A percentile compares a stretch with the other conserved stretches of the same genome.
Conservation (phyloP, 2,113 vertebrate species). For the Serilophus lunatus region DNA sequence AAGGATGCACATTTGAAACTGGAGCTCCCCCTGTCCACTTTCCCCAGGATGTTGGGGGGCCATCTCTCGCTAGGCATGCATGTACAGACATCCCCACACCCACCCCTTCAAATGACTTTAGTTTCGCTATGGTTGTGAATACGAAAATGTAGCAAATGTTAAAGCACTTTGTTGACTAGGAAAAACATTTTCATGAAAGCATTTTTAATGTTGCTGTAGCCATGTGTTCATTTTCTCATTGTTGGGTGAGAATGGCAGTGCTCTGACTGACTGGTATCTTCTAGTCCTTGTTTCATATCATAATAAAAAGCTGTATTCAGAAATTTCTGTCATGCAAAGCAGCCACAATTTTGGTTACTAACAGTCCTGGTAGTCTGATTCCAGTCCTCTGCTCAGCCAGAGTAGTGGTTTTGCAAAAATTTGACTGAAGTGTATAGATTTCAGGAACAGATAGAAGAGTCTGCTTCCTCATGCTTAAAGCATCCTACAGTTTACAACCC, state of each 20-base stretch:
- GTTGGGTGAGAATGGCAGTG: neutral
- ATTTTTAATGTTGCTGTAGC: neutral
- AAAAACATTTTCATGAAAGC: neutral
- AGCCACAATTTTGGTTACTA: neutral
- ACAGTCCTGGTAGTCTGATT: neutral
- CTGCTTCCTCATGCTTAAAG: neutral
- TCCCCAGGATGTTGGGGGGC: neutral
- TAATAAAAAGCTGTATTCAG: neutral
- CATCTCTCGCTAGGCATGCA: neutral
- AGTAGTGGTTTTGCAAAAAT: neutral
- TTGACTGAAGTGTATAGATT: neutral
- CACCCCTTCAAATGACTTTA: neutral
- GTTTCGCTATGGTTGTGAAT: neutral
- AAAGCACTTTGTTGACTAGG: neutral
- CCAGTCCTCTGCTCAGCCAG: neutral
- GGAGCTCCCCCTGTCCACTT: conserved; percentile 28
- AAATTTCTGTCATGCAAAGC: neutral
- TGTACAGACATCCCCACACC: neutral
- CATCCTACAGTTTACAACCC: neutral
- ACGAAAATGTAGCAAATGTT: neutral
- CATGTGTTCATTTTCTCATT: neutral
- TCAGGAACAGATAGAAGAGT: neutral
- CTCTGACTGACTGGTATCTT: neutral
- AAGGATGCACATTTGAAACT: neutral
- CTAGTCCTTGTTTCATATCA: neutral